Evolutionary conservation across 2,797 vertebrate genomes (phyloP), one percentile per base, ranked within the genome.

Genomic region (Allenopithecus nigroviridis): DNA sequence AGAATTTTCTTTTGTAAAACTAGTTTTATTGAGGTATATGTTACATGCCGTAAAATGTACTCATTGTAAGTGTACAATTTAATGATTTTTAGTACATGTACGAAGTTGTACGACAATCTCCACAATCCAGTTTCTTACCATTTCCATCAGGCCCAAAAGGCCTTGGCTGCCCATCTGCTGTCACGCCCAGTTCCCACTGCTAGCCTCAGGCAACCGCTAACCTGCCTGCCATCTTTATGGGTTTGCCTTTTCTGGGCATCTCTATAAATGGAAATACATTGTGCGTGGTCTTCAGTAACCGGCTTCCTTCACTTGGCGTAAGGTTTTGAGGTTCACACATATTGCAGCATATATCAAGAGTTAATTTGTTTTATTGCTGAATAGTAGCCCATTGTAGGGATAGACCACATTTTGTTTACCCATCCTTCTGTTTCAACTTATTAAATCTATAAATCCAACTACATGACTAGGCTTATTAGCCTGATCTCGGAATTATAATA

Each of bases 401-500:
- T 3, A 2, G 10, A 1, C 39, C 61, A 48, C 39, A 4, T 64
- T 91, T 8, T 81, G 72, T 79, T 81, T 46, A 50, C 13, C 50
- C 46, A 10, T 48, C 80, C 61, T 86, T 53, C 92, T 85, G 61
- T 83, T 75, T 68, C 16, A 39, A 43, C 53, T 92, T 91, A 92
- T 87, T 84, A 94, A 95, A 89, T 33, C 94, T 80, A 92, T 94
- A 95, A 89, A 96, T 84, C 89, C 84, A 78, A 41, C 85, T 72
- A 64, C 72, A 9, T n/a, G 76, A 53, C 83, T 53, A 59, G 79
- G 19, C 41, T 93, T 61, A 87, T 8, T 53, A 91, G 43, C 36
- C 74, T 96, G 22, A 70, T 90, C 57, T 64, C 55, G 48, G 70
- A 81, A 81, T 57, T 16, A 36, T 86, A 97, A 89, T 36, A 91